These are phyloP conservation scores for Synergus laeviventris DNA, from an alignment of 2,888 invertebrate genomes.

Conservation along the genomic window DNA sequence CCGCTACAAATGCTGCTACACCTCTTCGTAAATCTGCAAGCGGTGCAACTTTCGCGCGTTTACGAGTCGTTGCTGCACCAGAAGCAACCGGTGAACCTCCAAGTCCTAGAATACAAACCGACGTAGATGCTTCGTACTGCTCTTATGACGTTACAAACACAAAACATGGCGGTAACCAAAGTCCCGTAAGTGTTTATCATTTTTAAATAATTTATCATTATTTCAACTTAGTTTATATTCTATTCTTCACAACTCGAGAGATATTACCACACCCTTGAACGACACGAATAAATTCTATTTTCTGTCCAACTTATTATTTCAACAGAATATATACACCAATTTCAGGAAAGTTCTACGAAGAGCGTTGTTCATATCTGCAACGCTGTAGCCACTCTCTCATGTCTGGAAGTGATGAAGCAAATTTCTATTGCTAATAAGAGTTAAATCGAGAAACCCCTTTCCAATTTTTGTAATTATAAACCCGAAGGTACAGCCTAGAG, in stretches of 20 bases:
- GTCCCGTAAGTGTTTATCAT: conserved; percentile 65
- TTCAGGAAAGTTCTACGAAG: conserved; percentile 34
- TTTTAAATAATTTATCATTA: neutral
- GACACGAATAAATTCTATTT: neutral
- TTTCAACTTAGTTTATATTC: neutral
- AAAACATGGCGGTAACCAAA: conserved; percentile 72
- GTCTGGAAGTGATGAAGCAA: conserved; percentile 51
- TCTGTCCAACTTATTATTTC: neutral
- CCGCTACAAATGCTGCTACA: conserved; percentile 61
- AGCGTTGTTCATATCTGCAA: neutral
- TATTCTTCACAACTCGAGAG: neutral
- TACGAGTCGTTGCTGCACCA: conserved; percentile 81
- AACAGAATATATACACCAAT: conserved; percentile 13
- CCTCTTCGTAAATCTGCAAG: conserved; percentile 73
- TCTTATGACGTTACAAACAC: conserved; percentile 73
- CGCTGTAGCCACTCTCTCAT: conserved; percentile 9
- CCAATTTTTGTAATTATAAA: conserved; percentile 45
- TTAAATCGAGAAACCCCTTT: conserved; percentile 54
- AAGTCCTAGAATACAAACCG: conserved; percentile 79
- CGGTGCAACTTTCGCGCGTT: conserved; percentile 84
- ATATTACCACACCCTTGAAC: neutral
- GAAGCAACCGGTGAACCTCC: conserved; percentile 77
- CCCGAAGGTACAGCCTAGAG: conserved; percentile 15
- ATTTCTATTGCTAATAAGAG: conserved; percentile 56
- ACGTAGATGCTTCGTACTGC: conserved; percentile 80